Evolutionary conservation across 2,888 invertebrate species (phyloP), one percentile per base, ranked within the genome.

Genomic region (Galerucella calmariensis): DNA sequence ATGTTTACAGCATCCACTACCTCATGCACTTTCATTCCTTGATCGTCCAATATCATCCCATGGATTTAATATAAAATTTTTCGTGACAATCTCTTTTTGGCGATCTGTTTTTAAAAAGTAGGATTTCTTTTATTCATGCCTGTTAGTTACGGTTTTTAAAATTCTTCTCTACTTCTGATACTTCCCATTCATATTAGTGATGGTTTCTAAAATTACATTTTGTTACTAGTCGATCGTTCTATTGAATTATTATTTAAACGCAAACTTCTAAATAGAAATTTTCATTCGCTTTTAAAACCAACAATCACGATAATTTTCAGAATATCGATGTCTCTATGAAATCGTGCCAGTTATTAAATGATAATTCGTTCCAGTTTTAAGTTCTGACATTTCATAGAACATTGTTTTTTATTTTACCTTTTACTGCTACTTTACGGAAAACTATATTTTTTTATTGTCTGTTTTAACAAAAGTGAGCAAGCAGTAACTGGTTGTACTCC

Each of bases 291-390:
- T 53, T 53, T 16, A 16, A 16, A 16, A 6, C 53, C n/a, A n/a
- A 56, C n/a, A n/a, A 16, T 56, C 53, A 56, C 53, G 53, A 56
- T 16, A 6, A 9, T 56, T 56, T 16, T 51, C 8, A 51, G 48
- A 14, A 51, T 14, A 51, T 51, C 14, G 48, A 51, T 51, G 48
- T 51, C 8, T 56, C 20, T 2, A 46, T 56, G 53, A 56, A 56
- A 56, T 56, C 53, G 53, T 56, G 53, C 16, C 53, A 56, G 53
- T 16, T 56, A 56, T 20, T 56, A 56, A 16, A 56, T 16, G 53
- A 56, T 56, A 56, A 56, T 56, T 56, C 53, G 53, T 56, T 56
- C 53, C 2, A 56, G 53, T 56, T 56, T 56, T 53, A 53, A 53
- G 6, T 16, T 53, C n/a, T 53, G 53, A 53, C 53, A 16, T 53